phyloP scores from a whole-genome alignment of 30 jellyfish, hydroid and myxozoan species.

The Rhopilema esculentum region DNA sequence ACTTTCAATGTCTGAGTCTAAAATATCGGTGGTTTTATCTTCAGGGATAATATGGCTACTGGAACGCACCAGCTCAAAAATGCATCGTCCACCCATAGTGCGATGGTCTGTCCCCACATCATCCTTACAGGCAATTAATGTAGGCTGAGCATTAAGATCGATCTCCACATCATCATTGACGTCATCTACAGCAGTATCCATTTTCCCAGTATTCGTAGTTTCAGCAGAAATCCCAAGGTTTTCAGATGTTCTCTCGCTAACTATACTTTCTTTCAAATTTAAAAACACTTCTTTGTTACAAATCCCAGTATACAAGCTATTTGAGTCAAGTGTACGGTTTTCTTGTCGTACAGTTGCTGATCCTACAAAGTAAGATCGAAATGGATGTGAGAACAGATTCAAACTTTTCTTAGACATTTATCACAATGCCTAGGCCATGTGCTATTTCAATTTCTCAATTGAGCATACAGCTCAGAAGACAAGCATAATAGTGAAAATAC shows the following conservation, averaged over 20 bases:
- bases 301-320: not conserved
- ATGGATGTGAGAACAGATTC: slow-evolving; percentile 58
- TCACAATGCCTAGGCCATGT: too few relatives aligned
- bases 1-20: not conserved
- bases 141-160: slow-evolving; percentile 61
- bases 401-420: not conserved
- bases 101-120: not conserved
- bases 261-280: not conserved
- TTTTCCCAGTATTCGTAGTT: not conserved
- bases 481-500: too few relatives aligned
- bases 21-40: not conserved
- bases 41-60: not conserved
- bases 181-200: not conserved
- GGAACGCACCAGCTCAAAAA: not conserved
- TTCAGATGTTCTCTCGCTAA: not conserved
- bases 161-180: slow-evolving; percentile 28
- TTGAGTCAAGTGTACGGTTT: not conserved
- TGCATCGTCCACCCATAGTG: not conserved
- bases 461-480: too few relatives aligned
- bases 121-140: slow-evolving; percentile 53
- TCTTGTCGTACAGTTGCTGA: slow-evolving; percentile 13
- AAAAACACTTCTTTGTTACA: not conserved
- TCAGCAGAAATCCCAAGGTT: not conserved
- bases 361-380: slow-evolving; percentile 69
- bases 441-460: too few relatives aligned